These are phyloP conservation scores for Sebastes kiyomatsui DNA, from an alignment of 2,797 vertebrate species.

Conservation along the genomic window DNA sequence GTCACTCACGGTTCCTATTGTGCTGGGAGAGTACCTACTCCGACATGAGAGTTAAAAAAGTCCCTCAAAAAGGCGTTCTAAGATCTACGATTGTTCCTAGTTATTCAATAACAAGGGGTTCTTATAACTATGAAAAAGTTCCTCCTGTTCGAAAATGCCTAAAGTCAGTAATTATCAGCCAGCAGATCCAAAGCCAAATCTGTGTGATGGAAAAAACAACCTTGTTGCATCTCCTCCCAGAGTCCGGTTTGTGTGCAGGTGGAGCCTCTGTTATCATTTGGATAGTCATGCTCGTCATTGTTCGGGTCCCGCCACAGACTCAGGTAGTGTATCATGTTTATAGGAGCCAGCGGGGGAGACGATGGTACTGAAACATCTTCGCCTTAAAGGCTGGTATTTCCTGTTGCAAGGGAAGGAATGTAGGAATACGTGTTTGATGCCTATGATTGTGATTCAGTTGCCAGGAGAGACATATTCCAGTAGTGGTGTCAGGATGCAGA, in stretches of 20 bases:
- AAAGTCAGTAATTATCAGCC: too few relatives aligned
- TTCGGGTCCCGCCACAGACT: background rate
- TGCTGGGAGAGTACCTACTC: too few relatives aligned
- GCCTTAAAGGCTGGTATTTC: conserved; percentile 9
- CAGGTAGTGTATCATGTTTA: background rate
- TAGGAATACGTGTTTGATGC: conserved; percentile 21
- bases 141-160: too few relatives aligned
- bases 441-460: background rate
- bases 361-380: conserved; percentile 1
- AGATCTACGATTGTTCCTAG: too few relatives aligned
- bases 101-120: too few relatives aligned
- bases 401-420: conserved; percentile 9
- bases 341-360: background rate
- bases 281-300: background rate
- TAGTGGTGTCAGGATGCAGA: background rate
- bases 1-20: too few relatives aligned
- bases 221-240: background rate
- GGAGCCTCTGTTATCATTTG: background rate
- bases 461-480: background rate
- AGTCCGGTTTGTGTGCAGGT: background rate
- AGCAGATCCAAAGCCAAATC: too few relatives aligned
- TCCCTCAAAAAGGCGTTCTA: too few relatives aligned
- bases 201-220: too few relatives aligned
- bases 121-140: too few relatives aligned
- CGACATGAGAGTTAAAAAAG: too few relatives aligned